phyloP scores from a whole-genome alignment of 2,113 vertebrate genomes.

The Myrmecophaga tridactyla region DNA sequence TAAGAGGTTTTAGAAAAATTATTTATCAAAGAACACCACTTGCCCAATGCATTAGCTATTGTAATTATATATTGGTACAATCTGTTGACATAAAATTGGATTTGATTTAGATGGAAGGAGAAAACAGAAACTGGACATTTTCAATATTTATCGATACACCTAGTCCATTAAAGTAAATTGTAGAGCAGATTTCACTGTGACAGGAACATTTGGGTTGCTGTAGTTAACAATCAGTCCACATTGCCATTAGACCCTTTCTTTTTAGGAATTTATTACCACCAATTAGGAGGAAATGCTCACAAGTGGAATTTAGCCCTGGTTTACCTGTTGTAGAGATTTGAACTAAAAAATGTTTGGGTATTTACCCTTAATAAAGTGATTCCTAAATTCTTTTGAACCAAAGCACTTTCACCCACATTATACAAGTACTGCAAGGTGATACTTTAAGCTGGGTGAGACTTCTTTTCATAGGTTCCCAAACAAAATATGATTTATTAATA shows the following conservation, averaged over 20 bases:
- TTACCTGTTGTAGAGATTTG: constrained; percentile 26
- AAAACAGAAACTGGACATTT: constrained; percentile 35
- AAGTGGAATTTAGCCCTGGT: constrained; percentile 49
- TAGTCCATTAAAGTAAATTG: constrained; percentile 70
- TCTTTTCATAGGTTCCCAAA: background rate
- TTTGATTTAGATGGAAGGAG: constrained; percentile 72
- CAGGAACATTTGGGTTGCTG: constrained; percentile 52
- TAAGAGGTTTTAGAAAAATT: constrained; percentile 63
- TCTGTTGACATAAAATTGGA: constrained; percentile 64
- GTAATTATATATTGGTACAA: constrained; percentile 62
- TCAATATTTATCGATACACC: constrained; percentile 58
- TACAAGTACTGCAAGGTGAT: too few relatives aligned
- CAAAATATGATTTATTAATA: constrained; percentile 27
- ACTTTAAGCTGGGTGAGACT: background rate
- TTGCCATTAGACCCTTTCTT: constrained; percentile 71
- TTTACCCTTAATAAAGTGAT: constrained; percentile 40
- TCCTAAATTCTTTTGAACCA: constrained; percentile 35
- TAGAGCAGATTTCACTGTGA: constrained; percentile 68
- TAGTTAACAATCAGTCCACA: constrained; percentile 58
- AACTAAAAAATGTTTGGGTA: constrained; percentile 22
- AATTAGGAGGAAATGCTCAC: constrained; percentile 64
- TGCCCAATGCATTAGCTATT: constrained; percentile 64
- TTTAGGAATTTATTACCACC: constrained; percentile 69
- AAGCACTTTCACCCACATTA: background rate
- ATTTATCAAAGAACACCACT: constrained; percentile 52